A percentile compares a stretch with the other conserved stretches of the same genome.
These are phyloP conservation scores for Trachelipus rathkii DNA, from an alignment of 1,140 invertebrate species.

Conservation along the genomic window DNA sequence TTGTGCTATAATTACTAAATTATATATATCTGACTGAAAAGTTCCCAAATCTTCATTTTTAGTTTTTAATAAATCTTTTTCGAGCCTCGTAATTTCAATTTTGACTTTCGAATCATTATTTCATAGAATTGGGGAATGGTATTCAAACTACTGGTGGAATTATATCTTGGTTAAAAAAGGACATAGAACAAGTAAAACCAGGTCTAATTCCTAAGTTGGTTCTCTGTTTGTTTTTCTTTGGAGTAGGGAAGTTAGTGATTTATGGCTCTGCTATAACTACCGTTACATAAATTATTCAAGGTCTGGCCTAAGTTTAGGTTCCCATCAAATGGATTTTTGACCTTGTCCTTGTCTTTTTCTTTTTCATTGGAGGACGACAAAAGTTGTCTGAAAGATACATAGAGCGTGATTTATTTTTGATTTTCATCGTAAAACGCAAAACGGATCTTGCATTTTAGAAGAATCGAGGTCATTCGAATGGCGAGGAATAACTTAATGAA, in stretches of 20 bases:
- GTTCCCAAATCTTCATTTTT: neutral
- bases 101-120: neutral
- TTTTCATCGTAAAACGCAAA: neutral
- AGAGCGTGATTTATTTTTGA: neutral
- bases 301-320: neutral
- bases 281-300: conserved; percentile 1
- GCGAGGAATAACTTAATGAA: neutral
- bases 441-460: neutral
- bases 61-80: neutral
- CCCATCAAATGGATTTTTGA: neutral
- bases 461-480: neutral
- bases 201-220: neutral
- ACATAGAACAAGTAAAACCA: neutral
- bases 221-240: neutral
- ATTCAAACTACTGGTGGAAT: neutral
- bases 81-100: neutral
- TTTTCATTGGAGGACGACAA: neutral
- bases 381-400: neutral
- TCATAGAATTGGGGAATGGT: neutral
- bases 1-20: neutral
- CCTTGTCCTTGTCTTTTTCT: neutral
- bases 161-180: neutral
- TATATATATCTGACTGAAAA: neutral
- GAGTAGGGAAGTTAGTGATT: neutral
- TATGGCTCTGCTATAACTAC: neutral